Conservation (phyloP, 23 tunicate genomes). For the Trididemnum miniatum region DNA sequence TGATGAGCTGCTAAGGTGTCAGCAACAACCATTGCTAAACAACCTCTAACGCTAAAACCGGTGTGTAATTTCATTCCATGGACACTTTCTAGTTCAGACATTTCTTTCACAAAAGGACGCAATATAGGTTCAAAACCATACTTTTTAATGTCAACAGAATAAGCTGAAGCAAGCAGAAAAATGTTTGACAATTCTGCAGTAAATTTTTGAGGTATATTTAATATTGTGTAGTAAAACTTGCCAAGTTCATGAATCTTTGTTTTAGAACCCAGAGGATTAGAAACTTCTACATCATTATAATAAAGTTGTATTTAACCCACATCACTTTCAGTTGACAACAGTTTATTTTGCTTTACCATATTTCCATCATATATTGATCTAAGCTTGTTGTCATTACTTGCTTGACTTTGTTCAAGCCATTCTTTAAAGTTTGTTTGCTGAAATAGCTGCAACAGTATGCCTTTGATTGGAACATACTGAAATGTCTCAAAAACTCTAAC, state of each 20-base stretch:
- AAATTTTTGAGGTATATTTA: conserved; percentile 7
- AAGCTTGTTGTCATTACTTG: not conserved
- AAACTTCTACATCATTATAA: conserved; percentile 30
- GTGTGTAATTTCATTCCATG: conserved; percentile 10
- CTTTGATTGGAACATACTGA: conserved; percentile 22
- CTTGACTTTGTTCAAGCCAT: not conserved
- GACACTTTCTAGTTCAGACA: conserved; percentile 15
- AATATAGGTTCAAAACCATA: conserved; percentile 22
- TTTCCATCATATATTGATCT: conserved; percentile 22
- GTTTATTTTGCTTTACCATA: conserved; percentile 3
- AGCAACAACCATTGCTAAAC: conserved; percentile 29
- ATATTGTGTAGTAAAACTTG: conserved; percentile 18
- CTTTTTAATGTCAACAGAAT: conserved; percentile 24
- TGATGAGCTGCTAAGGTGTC: conserved; percentile 29
- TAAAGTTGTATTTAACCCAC: conserved; percentile 38
- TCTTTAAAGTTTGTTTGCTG: conserved; percentile 18
- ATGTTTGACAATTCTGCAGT: conserved; percentile 14
- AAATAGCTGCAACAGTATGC: not conserved
- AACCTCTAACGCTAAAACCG: conserved; percentile 7
- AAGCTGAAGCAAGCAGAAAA: conserved; percentile 13
- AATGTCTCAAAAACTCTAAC: conserved; percentile 19
- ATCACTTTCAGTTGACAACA: not conserved
- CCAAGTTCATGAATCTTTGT: conserved; percentile 44
- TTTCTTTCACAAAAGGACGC: conserved; percentile 32
- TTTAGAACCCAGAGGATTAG: conserved; percentile 43